Base-by-base conservation (phyloP, 2,113 vertebrate species). In the Marcusenius ussheri region DNA sequence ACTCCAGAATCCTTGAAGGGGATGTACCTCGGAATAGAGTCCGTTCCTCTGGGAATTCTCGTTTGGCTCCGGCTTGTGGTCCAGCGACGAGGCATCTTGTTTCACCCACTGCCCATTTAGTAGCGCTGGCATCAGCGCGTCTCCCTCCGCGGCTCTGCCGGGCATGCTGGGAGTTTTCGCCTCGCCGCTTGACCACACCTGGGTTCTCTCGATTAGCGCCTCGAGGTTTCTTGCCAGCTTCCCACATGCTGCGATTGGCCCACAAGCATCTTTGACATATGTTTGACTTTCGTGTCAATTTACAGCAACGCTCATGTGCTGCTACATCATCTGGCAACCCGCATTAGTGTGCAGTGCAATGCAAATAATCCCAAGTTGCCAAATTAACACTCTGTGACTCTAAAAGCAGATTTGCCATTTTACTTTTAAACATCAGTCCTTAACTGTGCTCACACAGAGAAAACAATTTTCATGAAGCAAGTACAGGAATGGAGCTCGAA, bases 191-290 rank as follows among this genome's bases (percentile, higher is more conserved):
- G 92, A 89, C 93, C 93, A 93, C 88, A 87, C 84, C 88, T 93
- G 92, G 17, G 92, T 93, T 85, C 90, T 93, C 51, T 94, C 91
- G 4, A 94, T 93, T 88, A 94, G 91, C 46, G 92, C 83, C 88
- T 94, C 93, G n/a, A 94, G 85, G 88, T 93, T 93, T 89, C 90
- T 90, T 17, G 93, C 93, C 70, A 94, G 90, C 89, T 93, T 93
- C 74, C 90, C 90, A 91, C 93, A 92, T 27, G 91, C 92, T 94
- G 83, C 31, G 31, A 8, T 91, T 56, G 39, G 47, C 39, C 24
- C 77, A 80, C 53, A 83, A 24, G 50, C 27, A 56, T 49, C 83
- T n/a, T 2, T 80, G 42, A 84, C 49, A 88, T 13, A 77, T 88
- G 53, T 74, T 49, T 88, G 58, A 74, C 66, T 74, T 77, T 47